phyloP scores from a whole-genome alignment of 2,113 vertebrate species.

The Chamaea fasciata region DNA sequence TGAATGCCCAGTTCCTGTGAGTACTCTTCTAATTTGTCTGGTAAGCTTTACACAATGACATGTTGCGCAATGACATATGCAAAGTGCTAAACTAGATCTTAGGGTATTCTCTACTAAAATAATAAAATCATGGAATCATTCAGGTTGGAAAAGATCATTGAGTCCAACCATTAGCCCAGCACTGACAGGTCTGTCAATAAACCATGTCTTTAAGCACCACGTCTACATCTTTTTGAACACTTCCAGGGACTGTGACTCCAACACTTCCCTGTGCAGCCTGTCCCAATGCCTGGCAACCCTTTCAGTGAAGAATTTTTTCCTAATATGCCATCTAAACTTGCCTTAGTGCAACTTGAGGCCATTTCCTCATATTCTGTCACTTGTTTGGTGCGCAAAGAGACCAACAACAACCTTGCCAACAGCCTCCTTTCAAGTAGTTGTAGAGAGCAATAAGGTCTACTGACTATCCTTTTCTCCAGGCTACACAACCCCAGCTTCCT shows the following conservation, averaged over 20 bases:
- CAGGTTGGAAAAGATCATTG: neutral
- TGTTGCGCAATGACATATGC: too few species aligned
- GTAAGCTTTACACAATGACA: neutral
- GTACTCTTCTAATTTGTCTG: neutral
- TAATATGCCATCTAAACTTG: neutral
- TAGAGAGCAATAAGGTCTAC: neutral
- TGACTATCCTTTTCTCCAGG: neutral
- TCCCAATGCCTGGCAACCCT: neutral
- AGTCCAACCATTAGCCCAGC: neutral
- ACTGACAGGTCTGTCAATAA: neutral
- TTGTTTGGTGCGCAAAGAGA: neutral
- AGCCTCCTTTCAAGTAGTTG: neutral
- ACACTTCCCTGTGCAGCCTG: neutral
- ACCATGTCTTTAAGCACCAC: neutral
- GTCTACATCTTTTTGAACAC: fast-evolving
- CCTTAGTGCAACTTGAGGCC: neutral
- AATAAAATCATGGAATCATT: neutral
- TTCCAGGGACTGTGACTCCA: neutral
- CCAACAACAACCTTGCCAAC: too few species aligned
- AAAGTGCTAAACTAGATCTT: neutral
- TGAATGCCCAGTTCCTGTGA: neutral
- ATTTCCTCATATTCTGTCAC: neutral
- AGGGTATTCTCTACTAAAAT: neutral
- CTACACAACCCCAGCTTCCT: neutral
- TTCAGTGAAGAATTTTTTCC: neutral